Base-by-base conservation (phyloP, 2,113 vertebrate genomes). In the Bagarius yarrelli region DNA sequence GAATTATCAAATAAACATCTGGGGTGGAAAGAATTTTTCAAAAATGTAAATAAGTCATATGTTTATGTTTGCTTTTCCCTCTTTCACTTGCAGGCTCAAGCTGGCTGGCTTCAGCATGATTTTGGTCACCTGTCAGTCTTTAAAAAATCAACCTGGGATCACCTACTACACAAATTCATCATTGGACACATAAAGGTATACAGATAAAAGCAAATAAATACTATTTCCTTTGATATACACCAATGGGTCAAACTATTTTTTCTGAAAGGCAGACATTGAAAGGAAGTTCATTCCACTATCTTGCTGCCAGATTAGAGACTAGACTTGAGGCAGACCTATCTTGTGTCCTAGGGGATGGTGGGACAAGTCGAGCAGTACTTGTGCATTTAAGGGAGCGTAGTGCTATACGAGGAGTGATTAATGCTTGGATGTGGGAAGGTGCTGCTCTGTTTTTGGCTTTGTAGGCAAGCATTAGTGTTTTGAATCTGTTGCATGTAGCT, bases 41-140 rank as follows among this genome's bases (percentile, higher is more conserved):
- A n/a, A 23, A 67, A n/a, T 6, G 1, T 14, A 34, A 36, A 23
- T 5, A 53, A 15, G 52, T 40, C 27, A 56, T 27, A 69, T 52
- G 32, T 76, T 60, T 15, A 55, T 73, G 3, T 52, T 50, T 64
- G 30, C 30, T n/a, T 30, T 79, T 3, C 76, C 11, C 6, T 13
- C 47, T 59, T 52, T 64, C 11, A 72, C 70, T 76, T 82, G 0
- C 82, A 99, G 97, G 85, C 92, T 0, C 97, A 99, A 84, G 95
- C 95, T 27, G 96, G 96, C 18, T 99, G 97, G 97, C 89, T 99
- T 84, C 97, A 99, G 78, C 97, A 99, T 0, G 97, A 99, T 79
- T 98, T 97, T 36, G 97, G 96, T 84, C 97, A 99, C 85, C 92
- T 98, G 61, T 99, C 97, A 12, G 96, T 98, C 79, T 98, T 97